These are phyloP conservation scores for Hydractinia symbiolongicarpus DNA, from an alignment of 30 jellyfish, hydroid and myxozoan species.

Conservation along the genomic window DNA sequence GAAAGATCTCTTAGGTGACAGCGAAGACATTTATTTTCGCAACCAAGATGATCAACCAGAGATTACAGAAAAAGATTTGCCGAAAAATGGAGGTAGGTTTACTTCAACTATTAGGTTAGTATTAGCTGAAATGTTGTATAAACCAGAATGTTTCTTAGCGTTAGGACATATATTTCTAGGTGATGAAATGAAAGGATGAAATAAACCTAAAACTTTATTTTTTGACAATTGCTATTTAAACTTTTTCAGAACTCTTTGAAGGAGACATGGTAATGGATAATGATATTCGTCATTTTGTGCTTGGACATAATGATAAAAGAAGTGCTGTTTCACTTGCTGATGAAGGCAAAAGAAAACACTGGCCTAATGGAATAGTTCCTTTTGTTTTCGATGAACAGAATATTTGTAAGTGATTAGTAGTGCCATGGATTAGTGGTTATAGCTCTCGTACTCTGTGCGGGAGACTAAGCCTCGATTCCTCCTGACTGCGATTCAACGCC, in stretches of 20 bases:
- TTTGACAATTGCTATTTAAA: not conserved
- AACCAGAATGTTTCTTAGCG: too few species aligned
- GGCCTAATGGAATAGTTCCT: constrained; percentile 79
- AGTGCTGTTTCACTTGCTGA: constrained; percentile 62
- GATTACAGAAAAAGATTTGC: not conserved
- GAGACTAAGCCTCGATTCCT: too few species aligned
- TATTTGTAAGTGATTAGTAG: constrained; percentile 32
- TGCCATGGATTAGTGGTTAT: constrained; percentile 1
- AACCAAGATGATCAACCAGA: constrained; percentile 11
- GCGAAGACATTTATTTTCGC: not conserved
- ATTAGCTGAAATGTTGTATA: not conserved
- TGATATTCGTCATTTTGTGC: constrained; percentile 51
- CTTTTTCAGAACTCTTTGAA: constrained; percentile 65
- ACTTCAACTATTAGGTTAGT: not conserved
- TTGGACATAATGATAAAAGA: constrained; percentile 49
- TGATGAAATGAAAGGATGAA: too few species aligned
- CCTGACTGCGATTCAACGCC: too few species aligned
- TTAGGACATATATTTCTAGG: too few species aligned
- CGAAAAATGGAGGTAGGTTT: constrained; percentile 20
- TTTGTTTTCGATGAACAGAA: constrained; percentile 39
- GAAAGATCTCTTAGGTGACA: not conserved
- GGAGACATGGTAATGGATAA: constrained; percentile 95
- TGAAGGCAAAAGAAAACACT: constrained; percentile 34
- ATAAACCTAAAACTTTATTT: too few species aligned
- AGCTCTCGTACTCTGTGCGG: too few species aligned